These are phyloP conservation scores for Xerus rutilus DNA, from an alignment of 2,797 vertebrate species.

Conservation along the genomic window DNA sequence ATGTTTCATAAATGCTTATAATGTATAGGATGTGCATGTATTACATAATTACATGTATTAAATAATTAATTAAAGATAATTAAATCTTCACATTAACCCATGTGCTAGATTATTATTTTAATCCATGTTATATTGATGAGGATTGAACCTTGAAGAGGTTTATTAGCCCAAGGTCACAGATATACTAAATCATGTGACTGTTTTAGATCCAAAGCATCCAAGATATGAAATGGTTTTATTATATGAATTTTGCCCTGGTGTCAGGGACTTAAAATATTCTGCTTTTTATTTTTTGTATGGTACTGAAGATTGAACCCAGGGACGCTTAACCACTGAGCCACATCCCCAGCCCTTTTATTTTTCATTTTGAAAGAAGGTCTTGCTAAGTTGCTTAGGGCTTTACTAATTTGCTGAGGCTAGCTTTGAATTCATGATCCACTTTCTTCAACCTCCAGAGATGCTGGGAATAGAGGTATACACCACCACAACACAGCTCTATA, in stretches of 20 bases:
- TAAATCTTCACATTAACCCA: not conserved
- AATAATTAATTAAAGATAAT: too few relatives aligned
- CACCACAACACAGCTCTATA: too few relatives aligned
- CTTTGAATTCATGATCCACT: too few relatives aligned
- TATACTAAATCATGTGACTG: not conserved
- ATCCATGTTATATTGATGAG: not conserved
- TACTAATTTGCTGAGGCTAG: too few relatives aligned
- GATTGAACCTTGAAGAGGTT: not conserved
- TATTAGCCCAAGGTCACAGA: not conserved
- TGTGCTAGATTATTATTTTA: not conserved
- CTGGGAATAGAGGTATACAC: too few relatives aligned
- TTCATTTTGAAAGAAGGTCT: too few relatives aligned
- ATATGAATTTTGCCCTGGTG: not conserved
- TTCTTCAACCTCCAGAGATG: too few relatives aligned
- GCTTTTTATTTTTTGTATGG: not conserved
- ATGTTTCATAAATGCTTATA: not conserved
- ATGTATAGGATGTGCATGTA: fast-evolving
- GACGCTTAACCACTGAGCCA: too few relatives aligned
- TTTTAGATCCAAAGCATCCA: not conserved
- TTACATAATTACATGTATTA: too few relatives aligned
- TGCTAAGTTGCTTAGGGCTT: too few relatives aligned
- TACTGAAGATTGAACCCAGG: too few relatives aligned
- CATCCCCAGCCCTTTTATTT: too few relatives aligned
- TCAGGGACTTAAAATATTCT: not conserved
- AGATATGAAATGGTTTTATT: not conserved